Base-by-base conservation (phyloP, 2,888 invertebrate species). In the Hipparchia sbordonii region DNA sequence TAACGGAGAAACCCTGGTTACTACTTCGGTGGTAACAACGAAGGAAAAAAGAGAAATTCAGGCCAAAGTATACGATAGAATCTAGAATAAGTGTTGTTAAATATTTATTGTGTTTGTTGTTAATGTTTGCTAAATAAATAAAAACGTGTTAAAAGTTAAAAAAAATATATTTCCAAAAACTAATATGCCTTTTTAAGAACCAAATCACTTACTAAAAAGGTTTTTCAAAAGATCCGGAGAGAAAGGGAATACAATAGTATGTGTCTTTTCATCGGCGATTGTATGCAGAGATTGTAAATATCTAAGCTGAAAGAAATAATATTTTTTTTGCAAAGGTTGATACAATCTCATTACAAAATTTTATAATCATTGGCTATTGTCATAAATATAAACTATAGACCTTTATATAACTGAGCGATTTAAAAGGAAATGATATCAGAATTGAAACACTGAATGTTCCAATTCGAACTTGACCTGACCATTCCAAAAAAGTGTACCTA, bases 191-290 rank as follows among this genome's bases (percentile, higher is more conserved):
- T 23, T 63, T n/a, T 56, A 70, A 62, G 63, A 57, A 57, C 10
- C 10, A 39, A 70, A 65, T 77, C 72, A 78, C 81, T 69, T 82
- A 6, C 79, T 78, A 65, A 85, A 81, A 51, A 88, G 90, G 68
- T 92, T 89, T 65, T 93, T 82, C 8, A 95, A 74, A 70, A 94
- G 90, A 78, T 98, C 97, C 81, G 97, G 95, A 2, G 98, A 97
- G 78, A 98, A 89, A 1, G 98, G 98, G 88, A 98, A 97, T 13
- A 98, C 96, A 79, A 98, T 97, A 0, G 98, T 98, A 0, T 98
- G 98, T 82, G 98, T 98, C 88, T 97, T 97, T 85, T 98, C 98
- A 0, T 97, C 96, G 0, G 98, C 96, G 81, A 98, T 97, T 82
- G 96, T 96, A 90, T 95, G 97, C 74, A 98, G 89, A 0, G 98